Evolutionary conservation across 1,140 invertebrate species (phyloP), one percentile per base, ranked within the genome.

Genomic region (Littorina saxatilis): DNA sequence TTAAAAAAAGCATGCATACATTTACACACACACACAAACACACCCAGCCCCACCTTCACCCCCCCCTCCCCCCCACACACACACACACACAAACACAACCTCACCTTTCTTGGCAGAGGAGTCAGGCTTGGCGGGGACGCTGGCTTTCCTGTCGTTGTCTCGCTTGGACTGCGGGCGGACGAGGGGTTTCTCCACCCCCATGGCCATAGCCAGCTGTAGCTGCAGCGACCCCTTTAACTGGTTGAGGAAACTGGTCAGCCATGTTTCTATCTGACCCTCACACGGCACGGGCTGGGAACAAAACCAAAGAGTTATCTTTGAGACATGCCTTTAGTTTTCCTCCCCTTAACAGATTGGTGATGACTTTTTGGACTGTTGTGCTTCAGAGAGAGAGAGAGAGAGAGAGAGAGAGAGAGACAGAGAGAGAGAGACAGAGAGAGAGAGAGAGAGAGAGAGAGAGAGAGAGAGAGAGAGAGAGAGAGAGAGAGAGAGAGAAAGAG

Each of bases 221-320:
- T 91, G 89, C 32, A 92, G 83, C 20, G 87, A 83, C 52, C 80
- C 43, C 79, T 89, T 90, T 4, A 92, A 37, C 73, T 87, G 85
- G 37, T 80, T 82, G 5, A 91, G 77, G 63, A 91, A 86, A 52
- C 61, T 80, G n/a, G 84, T 85, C 70, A 91, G 83, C 91, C 90
- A 91, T 35, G 85, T 86, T 79, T 92, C 91, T 55, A 92, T 89
- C 77, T 90, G 87, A 82, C 91, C 91, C 47, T 92, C 90, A 86
- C 91, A 91, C 13, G 81, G 61, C 15, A 92, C 85, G 29, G 90
- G 84, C 91, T 92, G 84, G n/a, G n/a, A 37, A 27, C 15, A 58
- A 23, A 7, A 58, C 9, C 55, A 58, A 3, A 58, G n/a, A 58
- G 32, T 29, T 35, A 66, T n/a, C n/a, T n/a, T n/a, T n/a, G n/a